Base-by-base conservation (phyloP, 2,888 invertebrate genomes). In the Lycophotia porphyrea region DNA sequence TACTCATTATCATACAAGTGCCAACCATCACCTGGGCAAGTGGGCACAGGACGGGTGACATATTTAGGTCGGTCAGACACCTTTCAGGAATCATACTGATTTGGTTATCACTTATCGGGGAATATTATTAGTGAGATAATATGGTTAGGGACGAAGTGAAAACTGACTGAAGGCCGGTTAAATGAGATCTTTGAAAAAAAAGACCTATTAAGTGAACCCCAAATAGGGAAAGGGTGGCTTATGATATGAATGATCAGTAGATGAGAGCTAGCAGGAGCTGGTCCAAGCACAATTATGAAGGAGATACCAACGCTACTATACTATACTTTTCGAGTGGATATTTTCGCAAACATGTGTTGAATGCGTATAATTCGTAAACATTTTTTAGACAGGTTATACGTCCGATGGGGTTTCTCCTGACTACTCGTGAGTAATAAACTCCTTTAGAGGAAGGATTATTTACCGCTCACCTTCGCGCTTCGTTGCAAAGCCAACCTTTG, bases 1-100 rank as follows among this genome's bases (percentile, higher is more conserved):
- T 89, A 84, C 88, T 88, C 86, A 89, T 88, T 88, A 86, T 89
- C 87, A 88, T 82, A 84, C 74, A 36, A 83, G 78, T 74, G 76
- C 79, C 71, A 27, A 60, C 66, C 76, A 36, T 61, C 82, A 52
- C 49, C 74, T 27, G 66, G 49, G 2, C 42, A 11, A 21, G 24
- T 61, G 61, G 34, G 2, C 61, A 31, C 66, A 34, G 36, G 55
- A 47, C 55, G 11, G 52, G 31, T 1, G n/a, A 67, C 31, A 24
- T 24, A 52, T 66, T 4, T 24, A 52, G 81, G 34, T 73, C 74
- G 66, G 61, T 58, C 80, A 61, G 47, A 34, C 47, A 71, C 44
- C 55, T 58, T 36, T 5, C 42, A 63, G 44, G 52, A 72, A 13
- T 63, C n/a, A 27, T n/a, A 39, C n/a, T 52, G 42, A 42, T 52